Evolutionary conservation across 2,797 vertebrate genomes (phyloP).

Genomic region (Furcifer pardalis): DNA sequence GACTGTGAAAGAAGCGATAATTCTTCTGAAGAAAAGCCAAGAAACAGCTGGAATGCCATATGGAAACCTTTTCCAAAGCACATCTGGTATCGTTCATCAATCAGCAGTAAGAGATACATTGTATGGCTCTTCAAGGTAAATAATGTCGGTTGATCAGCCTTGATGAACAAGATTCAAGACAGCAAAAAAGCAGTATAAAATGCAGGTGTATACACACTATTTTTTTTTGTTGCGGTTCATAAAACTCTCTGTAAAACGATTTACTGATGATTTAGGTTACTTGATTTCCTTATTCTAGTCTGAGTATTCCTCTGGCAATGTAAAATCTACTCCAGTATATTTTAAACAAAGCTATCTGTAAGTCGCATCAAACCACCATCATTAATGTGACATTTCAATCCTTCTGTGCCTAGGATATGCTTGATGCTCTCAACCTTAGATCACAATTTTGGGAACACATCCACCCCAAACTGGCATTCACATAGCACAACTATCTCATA

Average conservation of each 20-base stretch:
- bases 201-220: too few species aligned
- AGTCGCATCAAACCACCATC: not conserved
- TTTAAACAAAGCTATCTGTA: not conserved
- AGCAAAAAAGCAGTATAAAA: not conserved
- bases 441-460: not conserved
- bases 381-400: not conserved
- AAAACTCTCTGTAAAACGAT: not conserved
- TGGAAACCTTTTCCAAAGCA: conserved; percentile 28
- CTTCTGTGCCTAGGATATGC: not conserved
- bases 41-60: conserved; percentile 54
- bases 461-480: not conserved
- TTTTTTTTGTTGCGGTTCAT: not conserved
- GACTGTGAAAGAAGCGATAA: conserved; percentile 39
- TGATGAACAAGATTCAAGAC: not conserved
- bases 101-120: not conserved
- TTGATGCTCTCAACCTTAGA: not conserved
- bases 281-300: not conserved
- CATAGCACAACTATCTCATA: not conserved
- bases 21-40: conserved; percentile 42
- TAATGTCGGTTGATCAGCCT: not conserved
- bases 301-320: not conserved
- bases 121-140: not conserved
- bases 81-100: not conserved
- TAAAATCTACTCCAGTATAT: not conserved
- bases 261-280: not conserved